These are phyloP conservation scores for Nematostella vectensis DNA, from an alignment of 92 coral and sea anemone species.

Conservation along the genomic window DNA sequence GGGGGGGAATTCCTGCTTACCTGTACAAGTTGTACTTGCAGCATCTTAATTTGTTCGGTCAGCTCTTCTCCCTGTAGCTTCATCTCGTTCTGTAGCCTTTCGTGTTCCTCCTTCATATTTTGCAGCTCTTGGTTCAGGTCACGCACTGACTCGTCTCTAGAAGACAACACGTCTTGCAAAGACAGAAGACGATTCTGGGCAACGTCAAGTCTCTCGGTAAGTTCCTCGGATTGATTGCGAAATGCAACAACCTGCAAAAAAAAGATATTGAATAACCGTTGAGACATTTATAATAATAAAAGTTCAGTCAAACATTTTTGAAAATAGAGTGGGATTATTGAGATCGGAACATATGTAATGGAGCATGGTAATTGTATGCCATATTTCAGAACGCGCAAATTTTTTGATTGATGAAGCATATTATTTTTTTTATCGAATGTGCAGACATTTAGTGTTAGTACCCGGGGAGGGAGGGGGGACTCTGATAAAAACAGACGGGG, in stretches of 20 bases:
- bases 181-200: constrained; percentile 64
- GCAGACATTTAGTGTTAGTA: no score
- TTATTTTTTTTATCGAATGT: no score
- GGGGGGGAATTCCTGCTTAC: constrained; percentile 33
- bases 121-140: constrained; percentile 47
- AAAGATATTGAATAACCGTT: background rate
- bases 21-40: constrained; percentile 70
- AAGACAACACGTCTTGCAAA: constrained; percentile 39
- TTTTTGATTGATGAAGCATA: no score
- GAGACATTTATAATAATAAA: no score
- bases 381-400: no score
- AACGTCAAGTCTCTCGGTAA: constrained; percentile 52
- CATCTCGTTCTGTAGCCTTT: constrained; percentile 54
- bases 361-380: no score
- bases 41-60: constrained; percentile 55
- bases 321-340: no score
- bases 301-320: no score
- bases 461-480: no score
- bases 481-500: no score
- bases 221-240: constrained; percentile 62
- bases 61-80: constrained; percentile 69
- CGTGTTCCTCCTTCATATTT: constrained; percentile 42
- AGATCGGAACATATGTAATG: no score
- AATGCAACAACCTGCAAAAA: constrained; percentile 52
- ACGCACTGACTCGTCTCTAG: constrained; percentile 52